Evolutionary conservation across 1,140 invertebrate species (phyloP), one percentile per base, ranked within the genome.

Genomic region (Drosophila funebris): DNA sequence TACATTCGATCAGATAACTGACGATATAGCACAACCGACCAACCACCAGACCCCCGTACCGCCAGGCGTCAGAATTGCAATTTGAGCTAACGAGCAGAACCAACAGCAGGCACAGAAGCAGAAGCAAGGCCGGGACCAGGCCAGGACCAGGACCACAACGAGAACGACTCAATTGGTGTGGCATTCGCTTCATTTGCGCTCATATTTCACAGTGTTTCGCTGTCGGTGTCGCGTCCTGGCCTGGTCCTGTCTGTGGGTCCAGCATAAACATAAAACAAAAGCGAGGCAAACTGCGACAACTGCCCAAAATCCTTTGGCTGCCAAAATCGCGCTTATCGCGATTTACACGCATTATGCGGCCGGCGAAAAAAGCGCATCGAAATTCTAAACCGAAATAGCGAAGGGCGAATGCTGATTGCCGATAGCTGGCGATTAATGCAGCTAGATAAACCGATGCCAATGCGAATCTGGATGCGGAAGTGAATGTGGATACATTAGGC

Each of bases 1-100:
- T 90, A 90, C 87, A 85, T 81, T 81, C 81, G 87, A 90, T 90
- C 87, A 90, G 87, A 90, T 90, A 90, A 79, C 87, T 31, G 43
- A 16, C 52, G 54, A 52, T 67, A 73, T 36, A 67, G 54, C 64
- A 46, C 63, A 61, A 37, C 53, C 41, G 37, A n/a, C n/a, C 44
- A 27, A n/a, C 37, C 18, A 43, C 36, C 79, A 37, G 44, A 36
- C 27, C 41, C 39, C 62, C 68, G 43, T 56, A 66, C 72, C 52
- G 22, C 61, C 50, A 73, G 64, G 63, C 73, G 61, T 50, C 70
- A 62, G 74, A 82, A 85, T 74, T 88, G 83, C 83, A 87, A 87
- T 88, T 73, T 73, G 82, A 87, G 83, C 82, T 82, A 85, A 85
- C 81, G 74, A 78, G 44, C 57, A 22, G 13, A 37, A 11, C 31